Percentiles rank a stretch among this genome's conserved stretches.
phyloP scores from a whole-genome alignment of 2,888 invertebrate genomes.

The Melanophora roralis region DNA sequence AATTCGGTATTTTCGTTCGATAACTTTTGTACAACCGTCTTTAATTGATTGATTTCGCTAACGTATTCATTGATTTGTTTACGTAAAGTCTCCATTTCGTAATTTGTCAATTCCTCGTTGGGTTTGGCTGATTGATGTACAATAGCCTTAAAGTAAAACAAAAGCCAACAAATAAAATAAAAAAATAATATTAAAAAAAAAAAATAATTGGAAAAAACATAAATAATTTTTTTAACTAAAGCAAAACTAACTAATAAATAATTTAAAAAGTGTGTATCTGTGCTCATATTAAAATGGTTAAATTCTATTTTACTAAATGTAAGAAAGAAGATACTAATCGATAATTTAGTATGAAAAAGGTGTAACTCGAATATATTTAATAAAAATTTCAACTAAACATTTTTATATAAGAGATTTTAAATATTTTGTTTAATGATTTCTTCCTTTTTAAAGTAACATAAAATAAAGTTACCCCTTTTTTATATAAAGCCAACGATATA shows the following conservation, averaged over 20 bases:
- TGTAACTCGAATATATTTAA: too few species aligned
- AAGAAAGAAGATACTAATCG: too few species aligned
- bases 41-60: conserved; percentile 75
- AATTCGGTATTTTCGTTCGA: conserved; percentile 88
- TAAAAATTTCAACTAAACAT: too few species aligned
- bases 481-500: too few species aligned
- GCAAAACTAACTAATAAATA: neutral
- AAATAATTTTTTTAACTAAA: neutral
- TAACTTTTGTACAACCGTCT: conserved; percentile 84
- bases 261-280: too few species aligned
- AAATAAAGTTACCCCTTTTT: too few species aligned
- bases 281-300: neutral
- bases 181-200: conserved; percentile 51
- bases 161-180: conserved; percentile 35
- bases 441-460: too few species aligned
- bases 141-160: conserved; percentile 67
- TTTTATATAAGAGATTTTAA: too few species aligned
- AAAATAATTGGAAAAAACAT: conserved; percentile 29
- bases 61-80: conserved; percentile 75
- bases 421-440: too few species aligned
- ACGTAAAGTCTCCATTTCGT: conserved; percentile 75
- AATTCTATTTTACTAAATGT: neutral
- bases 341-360: too few species aligned
- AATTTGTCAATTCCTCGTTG: conserved; percentile 60
- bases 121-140: conserved; percentile 70